Percentiles rank a stretch among this genome's conserved stretches.
Conservation (phyloP, 2,888 invertebrate genomes). For the Stenchaetothrips biformis region DNA sequence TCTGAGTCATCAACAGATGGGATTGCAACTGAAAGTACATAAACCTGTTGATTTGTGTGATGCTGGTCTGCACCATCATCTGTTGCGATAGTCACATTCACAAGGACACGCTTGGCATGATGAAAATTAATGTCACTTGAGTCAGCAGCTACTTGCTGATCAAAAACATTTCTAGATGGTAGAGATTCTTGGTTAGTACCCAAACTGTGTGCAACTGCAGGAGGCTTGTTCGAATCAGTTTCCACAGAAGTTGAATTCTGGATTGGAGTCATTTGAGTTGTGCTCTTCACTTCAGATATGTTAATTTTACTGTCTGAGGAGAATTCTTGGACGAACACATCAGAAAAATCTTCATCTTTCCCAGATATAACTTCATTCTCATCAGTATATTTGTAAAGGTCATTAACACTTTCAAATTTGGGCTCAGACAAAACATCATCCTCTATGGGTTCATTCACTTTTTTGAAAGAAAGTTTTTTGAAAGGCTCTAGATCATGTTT, state of each 20-base stretch:
- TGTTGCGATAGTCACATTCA: slow-evolving; percentile 76
- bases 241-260: not conserved
- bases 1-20: slow-evolving; percentile 54
- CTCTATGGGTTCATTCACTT: not conserved
- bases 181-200: not conserved
- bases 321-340: no score
- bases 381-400: not conserved
- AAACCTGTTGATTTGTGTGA: slow-evolving; percentile 51
- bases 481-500: slow-evolving; percentile 34
- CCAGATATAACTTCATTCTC: not conserved
- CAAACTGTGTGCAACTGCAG: not conserved
- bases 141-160: not conserved
- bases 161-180: not conserved
- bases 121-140: not conserved
- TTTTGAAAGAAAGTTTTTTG: not conserved
- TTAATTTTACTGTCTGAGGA: no score
- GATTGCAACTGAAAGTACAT: slow-evolving; percentile 74
- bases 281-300: no score
- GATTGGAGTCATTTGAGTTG: not conserved
- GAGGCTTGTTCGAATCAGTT: not conserved
- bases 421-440: not conserved
- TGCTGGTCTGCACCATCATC: slow-evolving; percentile 50
- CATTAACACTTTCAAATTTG: not conserved
- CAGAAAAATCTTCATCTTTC: no score
- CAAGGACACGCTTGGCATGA: slow-evolving; percentile 59